Percentiles rank a stretch among this genome's conserved stretches.
phyloP scores from a whole-genome alignment of 2,113 vertebrate species.

The Pterocles burchelli region DNA sequence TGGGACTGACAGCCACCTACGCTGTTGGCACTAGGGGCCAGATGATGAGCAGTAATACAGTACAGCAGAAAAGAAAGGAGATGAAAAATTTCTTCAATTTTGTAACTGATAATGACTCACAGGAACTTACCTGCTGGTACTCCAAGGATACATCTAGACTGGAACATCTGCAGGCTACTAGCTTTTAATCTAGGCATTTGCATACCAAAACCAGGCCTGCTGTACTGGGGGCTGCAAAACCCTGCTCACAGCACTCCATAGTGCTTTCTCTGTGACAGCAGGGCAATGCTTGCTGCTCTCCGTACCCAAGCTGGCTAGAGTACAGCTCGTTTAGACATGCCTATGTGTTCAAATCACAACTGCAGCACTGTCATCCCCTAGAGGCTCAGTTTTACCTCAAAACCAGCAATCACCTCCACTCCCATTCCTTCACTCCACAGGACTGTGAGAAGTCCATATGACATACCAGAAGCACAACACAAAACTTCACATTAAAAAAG shows the following conservation, averaged over 20 bases:
- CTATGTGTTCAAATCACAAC: neutral
- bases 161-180: neutral
- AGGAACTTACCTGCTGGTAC: slow-evolving; percentile 1
- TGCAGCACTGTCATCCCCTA: neutral
- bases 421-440: neutral
- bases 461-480: neutral
- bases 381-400: neutral
- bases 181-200: neutral
- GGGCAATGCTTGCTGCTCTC: neutral
- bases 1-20: neutral
- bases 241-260: neutral
- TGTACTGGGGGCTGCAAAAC: neutral
- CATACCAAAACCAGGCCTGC: neutral
- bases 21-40: neutral
- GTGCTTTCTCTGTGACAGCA: neutral
- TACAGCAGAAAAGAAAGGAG: neutral
- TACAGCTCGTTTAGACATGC: neutral
- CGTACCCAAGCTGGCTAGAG: neutral
- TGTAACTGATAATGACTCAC: neutral
- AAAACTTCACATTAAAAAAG: neutral
- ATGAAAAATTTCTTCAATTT: neutral
- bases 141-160: neutral
- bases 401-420: neutral
- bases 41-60: slow-evolving; percentile 8
- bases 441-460: neutral